Percentiles rank a stretch among this genome's conserved stretches.
Evolutionary conservation across 2,888 invertebrate species (phyloP).

Genomic region (Meliscaeva auricollis): DNA sequence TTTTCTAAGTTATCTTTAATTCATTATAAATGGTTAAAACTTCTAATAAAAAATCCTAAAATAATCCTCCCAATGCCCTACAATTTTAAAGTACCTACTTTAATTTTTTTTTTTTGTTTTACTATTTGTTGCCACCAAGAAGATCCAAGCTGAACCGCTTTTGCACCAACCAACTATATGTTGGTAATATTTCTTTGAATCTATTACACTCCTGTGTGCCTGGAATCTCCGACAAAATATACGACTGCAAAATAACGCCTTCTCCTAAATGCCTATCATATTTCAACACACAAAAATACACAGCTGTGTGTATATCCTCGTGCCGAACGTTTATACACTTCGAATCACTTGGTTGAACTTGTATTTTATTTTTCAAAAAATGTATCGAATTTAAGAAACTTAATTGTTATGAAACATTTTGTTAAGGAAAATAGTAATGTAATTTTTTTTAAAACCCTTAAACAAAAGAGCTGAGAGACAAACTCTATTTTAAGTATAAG

Average conservation of each 20-base stretch:
- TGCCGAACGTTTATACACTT: slow-evolving; percentile 3
- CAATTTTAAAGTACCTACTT: background rate
- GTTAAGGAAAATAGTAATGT: no score
- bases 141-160: background rate
- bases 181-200: slow-evolving; percentile 48
- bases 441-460: no score
- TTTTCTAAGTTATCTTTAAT: no score
- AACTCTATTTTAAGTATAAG: no score
- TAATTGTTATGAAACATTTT: no score
- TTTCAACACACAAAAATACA: slow-evolving; percentile 54
- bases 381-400: no score
- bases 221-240: slow-evolving; percentile 46
- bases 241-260: slow-evolving; percentile 60
- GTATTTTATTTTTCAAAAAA: background rate
- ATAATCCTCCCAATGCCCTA: no score
- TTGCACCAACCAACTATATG: background rate
- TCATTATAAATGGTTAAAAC: no score
- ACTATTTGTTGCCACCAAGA: slow-evolving; percentile 18
- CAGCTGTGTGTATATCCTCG: slow-evolving; percentile 1
- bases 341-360: background rate
- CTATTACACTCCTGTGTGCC: slow-evolving; percentile 46
- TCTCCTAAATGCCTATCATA: slow-evolving; percentile 62
- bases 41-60: no score
- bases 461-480: no score
- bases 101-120: background rate